Base-by-base conservation (phyloP, 2,113 vertebrate genomes). In the Albula glossodonta region DNA sequence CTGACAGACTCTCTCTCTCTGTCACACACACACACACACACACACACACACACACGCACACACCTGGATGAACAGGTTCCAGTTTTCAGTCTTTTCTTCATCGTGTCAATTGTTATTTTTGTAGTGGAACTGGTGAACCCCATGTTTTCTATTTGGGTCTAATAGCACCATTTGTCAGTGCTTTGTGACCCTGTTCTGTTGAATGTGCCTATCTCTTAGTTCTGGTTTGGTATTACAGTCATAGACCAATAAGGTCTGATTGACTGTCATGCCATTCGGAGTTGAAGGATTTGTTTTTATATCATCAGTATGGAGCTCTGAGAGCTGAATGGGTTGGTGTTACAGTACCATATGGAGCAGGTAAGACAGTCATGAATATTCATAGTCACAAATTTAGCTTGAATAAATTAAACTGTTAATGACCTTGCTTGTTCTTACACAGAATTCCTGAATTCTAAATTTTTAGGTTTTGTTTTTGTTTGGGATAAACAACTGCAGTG, bases 91-190 rank as follows among this genome's bases (percentile, higher is more conserved):
- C 19, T 83, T 52, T 19, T 56, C 25, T n/a, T 81, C 85, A 48
- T 11, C 10, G 2, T 10, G 49, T 52, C 78, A 74, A 74, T 84
- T 11, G 66, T 78, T 78, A 84, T 84, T 84, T 78, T 51, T 78
- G 6, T 19, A 84, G 60, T 84, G 70, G n/a, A 78, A 84, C 51
- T 22, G 51, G 56, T 78, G n/a, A 84, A n/a, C 82, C 15, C 74
- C 63, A 78, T n/a, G 48, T 63, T 49, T 81, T 81, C 85, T 48
- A 81, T 41, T 25, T 22, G 19, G 15, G 56, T 15, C 51, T 86
- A 79, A 84, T 84, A 74, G 22, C 49, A 63, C 53, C 50, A 84
- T 84, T 80, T 83, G 82, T 79, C 50, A 83, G 48, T 10, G 51
- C 15, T 25, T 83, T 77, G 51, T 78, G 53, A 70, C 17, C 51